These are phyloP conservation scores for Agriopis leucophaearia DNA, from an alignment of 2,888 invertebrate species.

Conservation along the genomic window DNA sequence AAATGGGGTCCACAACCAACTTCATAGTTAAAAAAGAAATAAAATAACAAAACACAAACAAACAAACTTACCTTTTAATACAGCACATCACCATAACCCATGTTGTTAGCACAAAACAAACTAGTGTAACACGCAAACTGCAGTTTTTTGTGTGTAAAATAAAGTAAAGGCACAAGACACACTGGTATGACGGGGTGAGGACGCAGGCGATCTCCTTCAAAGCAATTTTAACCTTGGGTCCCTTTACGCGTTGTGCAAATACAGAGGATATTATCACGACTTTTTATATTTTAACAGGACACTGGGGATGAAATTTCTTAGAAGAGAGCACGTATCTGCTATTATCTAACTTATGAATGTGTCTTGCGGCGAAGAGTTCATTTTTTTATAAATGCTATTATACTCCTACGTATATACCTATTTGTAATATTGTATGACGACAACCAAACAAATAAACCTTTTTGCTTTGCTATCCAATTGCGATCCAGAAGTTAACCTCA, in stretches of 20 bases:
- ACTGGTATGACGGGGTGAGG: no score
- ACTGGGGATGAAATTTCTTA: no score
- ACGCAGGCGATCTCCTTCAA: no score
- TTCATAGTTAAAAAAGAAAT: background rate
- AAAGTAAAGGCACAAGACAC: background rate
- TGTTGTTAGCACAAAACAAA: conserved; percentile 36
- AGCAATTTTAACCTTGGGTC: no score
- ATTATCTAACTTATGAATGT: no score
- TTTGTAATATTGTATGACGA: background rate
- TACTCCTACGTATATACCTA: background rate
- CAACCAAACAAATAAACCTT: no score
- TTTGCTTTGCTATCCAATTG: no score
- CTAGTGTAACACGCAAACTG: conserved; percentile 8
- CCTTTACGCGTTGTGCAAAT: no score
- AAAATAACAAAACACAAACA: background rate
- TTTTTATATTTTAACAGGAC: no score
- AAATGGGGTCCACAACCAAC: background rate
- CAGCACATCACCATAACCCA: conserved; percentile 27
- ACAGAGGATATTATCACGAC: no score
- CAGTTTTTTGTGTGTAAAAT: background rate
- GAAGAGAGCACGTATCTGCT: no score
- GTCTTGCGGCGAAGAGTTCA: background rate
- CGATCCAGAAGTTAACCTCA: no score
- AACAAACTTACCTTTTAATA: conserved; percentile 32
- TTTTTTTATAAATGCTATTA: background rate